Percentiles rank a stretch among this genome's conserved stretches.
phyloP scores from a whole-genome alignment of 2,113 vertebrate genomes.

The Danionella cerebrum region DNA sequence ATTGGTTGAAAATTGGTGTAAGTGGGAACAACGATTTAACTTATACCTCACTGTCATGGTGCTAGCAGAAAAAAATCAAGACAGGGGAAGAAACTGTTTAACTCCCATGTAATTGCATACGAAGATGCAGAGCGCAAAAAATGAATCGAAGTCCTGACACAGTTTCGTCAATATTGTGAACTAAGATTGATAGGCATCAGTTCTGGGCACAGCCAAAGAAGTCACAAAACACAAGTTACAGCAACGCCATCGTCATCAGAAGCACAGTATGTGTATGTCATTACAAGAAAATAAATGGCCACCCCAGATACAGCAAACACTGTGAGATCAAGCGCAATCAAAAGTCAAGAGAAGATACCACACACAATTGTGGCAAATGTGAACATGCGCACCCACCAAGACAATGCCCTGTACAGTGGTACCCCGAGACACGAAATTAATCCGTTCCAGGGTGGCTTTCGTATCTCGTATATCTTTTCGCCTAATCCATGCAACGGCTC shows the following conservation, averaged over 20 bases:
- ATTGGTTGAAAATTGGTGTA: not conserved
- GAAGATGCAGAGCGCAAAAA: not conserved
- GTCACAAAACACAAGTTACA: not conserved
- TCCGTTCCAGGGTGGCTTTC: too few relatives aligned
- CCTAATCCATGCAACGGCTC: too few relatives aligned
- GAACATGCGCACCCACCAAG: not conserved
- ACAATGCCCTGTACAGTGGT: not conserved
- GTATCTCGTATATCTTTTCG: too few relatives aligned
- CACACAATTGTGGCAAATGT: not conserved
- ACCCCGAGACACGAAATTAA: too few relatives aligned
- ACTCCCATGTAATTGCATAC: not conserved
- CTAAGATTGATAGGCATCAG: not conserved
- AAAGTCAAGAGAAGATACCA: not conserved
- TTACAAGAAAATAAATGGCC: not conserved
- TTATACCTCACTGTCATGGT: not conserved
- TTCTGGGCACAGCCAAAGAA: not conserved
- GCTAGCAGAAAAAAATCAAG: not conserved
- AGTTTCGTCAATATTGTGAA: not conserved
- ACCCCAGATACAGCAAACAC: not conserved
- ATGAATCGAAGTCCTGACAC: not conserved
- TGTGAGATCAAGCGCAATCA: not conserved
- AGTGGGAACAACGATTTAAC: not conserved
- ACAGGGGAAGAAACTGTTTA: not conserved
- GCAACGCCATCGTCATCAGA: not conserved
- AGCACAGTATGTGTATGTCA: not conserved